Evolutionary conservation across 2,888 invertebrate genomes (phyloP).

Genomic region (Octonoba sinensis): DNA sequence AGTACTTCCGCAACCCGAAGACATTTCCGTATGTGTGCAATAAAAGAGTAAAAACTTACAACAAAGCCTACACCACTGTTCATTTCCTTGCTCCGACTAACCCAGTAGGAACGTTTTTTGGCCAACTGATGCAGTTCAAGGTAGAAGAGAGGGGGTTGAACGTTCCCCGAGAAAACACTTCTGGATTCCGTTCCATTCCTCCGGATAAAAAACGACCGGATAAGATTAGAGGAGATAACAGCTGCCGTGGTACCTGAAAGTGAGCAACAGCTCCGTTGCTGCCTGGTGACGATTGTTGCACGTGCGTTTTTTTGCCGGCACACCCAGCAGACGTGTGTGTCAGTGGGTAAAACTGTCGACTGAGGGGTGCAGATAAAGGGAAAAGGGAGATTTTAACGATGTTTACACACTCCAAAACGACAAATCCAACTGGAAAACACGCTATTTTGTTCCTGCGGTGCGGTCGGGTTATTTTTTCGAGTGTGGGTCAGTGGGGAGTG

Average conservation of each 20-base stretch:
- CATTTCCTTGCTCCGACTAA: constrained; percentile 58
- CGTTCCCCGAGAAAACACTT: too few relatives aligned
- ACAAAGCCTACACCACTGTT: too few relatives aligned
- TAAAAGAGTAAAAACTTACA: too few relatives aligned
- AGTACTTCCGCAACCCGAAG: neutral
- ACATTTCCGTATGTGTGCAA: neutral
- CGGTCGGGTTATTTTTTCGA: constrained; percentile 43
- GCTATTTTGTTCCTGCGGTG: constrained; percentile 7
- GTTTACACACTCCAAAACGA: constrained; percentile 35
- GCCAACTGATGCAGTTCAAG: constrained; percentile 34
- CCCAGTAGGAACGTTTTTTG: constrained; percentile 37
- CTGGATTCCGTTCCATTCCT: neutral
- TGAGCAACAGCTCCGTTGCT: constrained; percentile 21
- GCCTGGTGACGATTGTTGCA: constrained; percentile 21
- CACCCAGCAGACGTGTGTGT: constrained; percentile 39
- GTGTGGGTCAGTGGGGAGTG: constrained; percentile 52
- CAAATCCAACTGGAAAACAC: constrained; percentile 30
- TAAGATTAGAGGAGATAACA: constrained; percentile 44
- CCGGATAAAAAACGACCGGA: constrained; percentile 38
- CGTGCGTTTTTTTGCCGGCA: constrained; percentile 18
- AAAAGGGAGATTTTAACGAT: constrained; percentile 41
- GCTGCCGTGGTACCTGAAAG: constrained; percentile 27
- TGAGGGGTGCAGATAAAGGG: neutral
- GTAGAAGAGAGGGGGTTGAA: constrained; percentile 18
- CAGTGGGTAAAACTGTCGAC: constrained; percentile 40